Percentiles rank a stretch among this genome's conserved stretches.
Conservation (phyloP, 1,140 invertebrate species). For the Oncopodura yosiiana region DNA sequence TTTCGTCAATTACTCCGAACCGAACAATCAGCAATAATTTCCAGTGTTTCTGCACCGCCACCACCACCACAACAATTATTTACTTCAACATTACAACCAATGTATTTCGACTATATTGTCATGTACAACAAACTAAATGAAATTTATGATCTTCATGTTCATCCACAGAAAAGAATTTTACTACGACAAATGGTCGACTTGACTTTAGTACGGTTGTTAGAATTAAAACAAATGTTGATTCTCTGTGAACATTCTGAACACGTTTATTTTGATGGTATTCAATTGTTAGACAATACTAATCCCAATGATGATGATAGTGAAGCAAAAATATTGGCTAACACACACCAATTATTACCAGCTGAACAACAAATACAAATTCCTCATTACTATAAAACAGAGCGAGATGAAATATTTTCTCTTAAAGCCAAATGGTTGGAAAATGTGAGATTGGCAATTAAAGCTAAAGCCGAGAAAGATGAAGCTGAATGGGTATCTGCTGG, state of each 20-base stretch:
- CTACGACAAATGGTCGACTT: conserved; percentile 68
- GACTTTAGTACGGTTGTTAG: conserved; percentile 58
- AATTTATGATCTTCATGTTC: conserved; percentile 81
- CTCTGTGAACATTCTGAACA: conserved; percentile 15
- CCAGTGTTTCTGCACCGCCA: background rate
- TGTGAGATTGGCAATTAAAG: background rate
- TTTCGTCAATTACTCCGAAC: background rate
- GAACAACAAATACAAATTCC: conserved; percentile 47
- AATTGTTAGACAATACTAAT: conserved; percentile 27
- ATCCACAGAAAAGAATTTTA: conserved; percentile 79
- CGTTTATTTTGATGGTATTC: conserved; percentile 48
- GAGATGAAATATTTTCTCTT: background rate
- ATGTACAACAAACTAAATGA: conserved; percentile 41
- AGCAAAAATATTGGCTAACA: no score
- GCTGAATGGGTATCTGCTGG: background rate
- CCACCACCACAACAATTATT: background rate
- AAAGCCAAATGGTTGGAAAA: conserved; percentile 5
- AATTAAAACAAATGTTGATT: conserved; percentile 39
- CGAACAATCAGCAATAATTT: conserved; percentile 1
- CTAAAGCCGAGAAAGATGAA: background rate
- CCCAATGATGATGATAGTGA: conserved; percentile 46
- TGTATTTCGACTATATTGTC: conserved; percentile 17
- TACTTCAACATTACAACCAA: background rate
- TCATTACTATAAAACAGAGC: conserved; percentile 40
- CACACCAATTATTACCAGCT: no score